Conservation (phyloP, 2,113 vertebrate genomes). For the Podarcis muralis region DNA sequence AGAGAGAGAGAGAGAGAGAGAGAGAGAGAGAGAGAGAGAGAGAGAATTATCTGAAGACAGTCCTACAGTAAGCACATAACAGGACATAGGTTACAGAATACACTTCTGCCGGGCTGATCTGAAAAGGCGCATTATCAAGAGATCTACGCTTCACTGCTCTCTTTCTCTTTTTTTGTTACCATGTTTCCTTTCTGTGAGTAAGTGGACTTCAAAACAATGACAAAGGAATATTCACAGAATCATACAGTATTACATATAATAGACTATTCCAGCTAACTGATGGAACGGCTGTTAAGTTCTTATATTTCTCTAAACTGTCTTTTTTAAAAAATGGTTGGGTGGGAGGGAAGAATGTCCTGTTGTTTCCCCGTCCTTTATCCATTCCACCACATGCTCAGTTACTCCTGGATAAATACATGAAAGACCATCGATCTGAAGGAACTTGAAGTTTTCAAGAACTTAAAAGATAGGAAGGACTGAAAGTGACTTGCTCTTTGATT, state of each 20-base stretch:
- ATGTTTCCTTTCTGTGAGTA: slow-evolving; percentile 69
- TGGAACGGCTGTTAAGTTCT: slow-evolving; percentile 57
- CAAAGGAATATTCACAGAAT: slow-evolving; percentile 65
- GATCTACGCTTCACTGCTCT: slow-evolving; percentile 63
- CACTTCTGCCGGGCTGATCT: slow-evolving; percentile 63
- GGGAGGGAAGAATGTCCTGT: slow-evolving; percentile 32
- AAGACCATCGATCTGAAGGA: slow-evolving; percentile 43
- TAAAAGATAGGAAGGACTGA: slow-evolving; percentile 47
- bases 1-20: slow-evolving; percentile 27
- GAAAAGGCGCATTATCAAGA: slow-evolving; percentile 67
- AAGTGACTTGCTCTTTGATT: slow-evolving; percentile 41
- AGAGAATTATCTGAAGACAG: slow-evolving; percentile 48
- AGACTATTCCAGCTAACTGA: slow-evolving; percentile 53
- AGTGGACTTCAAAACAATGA: slow-evolving; percentile 69
- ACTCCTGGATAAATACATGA: slow-evolving; percentile 41
- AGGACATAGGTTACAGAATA: slow-evolving; percentile 48
- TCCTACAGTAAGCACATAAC: slow-evolving; percentile 55
- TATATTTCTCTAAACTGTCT: slow-evolving; percentile 46
- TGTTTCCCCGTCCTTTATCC: slow-evolving; percentile 50
- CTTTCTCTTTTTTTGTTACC: slow-evolving; percentile 55
- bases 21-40: slow-evolving; percentile 36
- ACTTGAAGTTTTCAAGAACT: slow-evolving; percentile 50
- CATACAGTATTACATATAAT: slow-evolving; percentile 51
- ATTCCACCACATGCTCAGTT: slow-evolving; percentile 27
- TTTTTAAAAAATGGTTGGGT: slow-evolving; percentile 3